A percentile compares a stretch with the other conserved stretches of the same genome.
Conservation (phyloP, 2,797 vertebrate genomes). For the Anguilla obscura region DNA sequence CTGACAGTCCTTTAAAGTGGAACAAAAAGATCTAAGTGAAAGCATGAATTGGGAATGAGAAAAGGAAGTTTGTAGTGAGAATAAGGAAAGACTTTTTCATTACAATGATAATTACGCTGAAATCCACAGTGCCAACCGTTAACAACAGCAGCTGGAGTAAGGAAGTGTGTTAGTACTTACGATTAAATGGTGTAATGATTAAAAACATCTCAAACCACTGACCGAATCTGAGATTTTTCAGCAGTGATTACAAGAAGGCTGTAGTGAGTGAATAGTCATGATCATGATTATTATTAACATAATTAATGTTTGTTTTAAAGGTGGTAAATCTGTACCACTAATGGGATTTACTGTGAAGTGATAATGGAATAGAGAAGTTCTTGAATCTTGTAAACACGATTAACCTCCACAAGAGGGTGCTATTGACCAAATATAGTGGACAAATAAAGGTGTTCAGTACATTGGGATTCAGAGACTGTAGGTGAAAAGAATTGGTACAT, state of each 20-base stretch:
- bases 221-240: background rate
- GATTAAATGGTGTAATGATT: background rate
- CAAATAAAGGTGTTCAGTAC: background rate
- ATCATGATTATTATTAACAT: background rate
- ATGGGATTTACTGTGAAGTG: background rate
- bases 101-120: background rate
- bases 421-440: background rate
- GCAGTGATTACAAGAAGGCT: background rate
- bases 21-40: background rate
- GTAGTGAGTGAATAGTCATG: background rate
- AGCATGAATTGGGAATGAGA: background rate
- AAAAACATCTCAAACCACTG: background rate
- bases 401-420: background rate
- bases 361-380: background rate
- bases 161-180: background rate
- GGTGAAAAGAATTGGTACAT: background rate
- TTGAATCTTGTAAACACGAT: background rate
- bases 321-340: background rate
- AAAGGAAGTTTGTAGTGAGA: constrained; percentile 23
- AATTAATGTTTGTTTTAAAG: background rate
- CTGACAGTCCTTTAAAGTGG: background rate
- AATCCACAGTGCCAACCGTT: background rate
- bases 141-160: background rate
- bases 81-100: background rate
- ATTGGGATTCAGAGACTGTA: background rate